Conservation (phyloP, 2,888 invertebrate genomes). For the Helobdella robusta region DNA sequence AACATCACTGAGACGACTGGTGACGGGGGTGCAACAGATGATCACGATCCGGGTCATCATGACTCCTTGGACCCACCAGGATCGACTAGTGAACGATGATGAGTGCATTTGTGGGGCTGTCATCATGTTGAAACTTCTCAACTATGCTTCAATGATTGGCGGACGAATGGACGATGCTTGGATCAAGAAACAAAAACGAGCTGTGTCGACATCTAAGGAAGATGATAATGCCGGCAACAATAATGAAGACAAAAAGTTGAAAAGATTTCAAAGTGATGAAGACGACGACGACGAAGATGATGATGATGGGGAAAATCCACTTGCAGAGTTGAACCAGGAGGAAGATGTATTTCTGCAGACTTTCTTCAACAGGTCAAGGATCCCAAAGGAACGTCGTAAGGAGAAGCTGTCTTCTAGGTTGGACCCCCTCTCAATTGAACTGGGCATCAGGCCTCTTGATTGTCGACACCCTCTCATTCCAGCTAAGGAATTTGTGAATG, state of each 20-base stretch:
- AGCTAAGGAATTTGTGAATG: constrained; percentile 85
- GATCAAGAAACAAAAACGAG: background rate
- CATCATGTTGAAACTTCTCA: constrained; percentile 66
- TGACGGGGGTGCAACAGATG: constrained; percentile 64
- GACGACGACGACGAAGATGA: constrained; percentile 24
- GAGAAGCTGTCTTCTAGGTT: constrained; percentile 40
- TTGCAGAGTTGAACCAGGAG: too few relatives aligned
- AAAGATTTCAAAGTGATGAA: background rate
- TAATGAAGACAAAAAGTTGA: constrained; percentile 40
- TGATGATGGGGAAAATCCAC: constrained; percentile 28
- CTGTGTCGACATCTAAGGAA: background rate
- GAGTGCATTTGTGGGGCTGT: constrained; percentile 72
- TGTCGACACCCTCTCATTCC: constrained; percentile 73
- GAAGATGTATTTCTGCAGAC: constrained; percentile 39
- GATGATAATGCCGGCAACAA: constrained; percentile 34
- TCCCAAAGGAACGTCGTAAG: constrained; percentile 43
- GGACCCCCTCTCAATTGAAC: constrained; percentile 58
- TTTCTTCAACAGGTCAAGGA: constrained; percentile 40
- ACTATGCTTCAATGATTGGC: constrained; percentile 74
- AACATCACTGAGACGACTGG: constrained; percentile 33
- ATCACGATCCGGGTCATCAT: constrained; percentile 75
- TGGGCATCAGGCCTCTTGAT: constrained; percentile 68
- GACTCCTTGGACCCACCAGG: constrained; percentile 55
- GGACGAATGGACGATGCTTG: constrained; percentile 52
- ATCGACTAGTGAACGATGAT: constrained; percentile 69